phyloP scores from a whole-genome alignment of 1,140 invertebrate species.

The Drosophila pallidifrons region DNA sequence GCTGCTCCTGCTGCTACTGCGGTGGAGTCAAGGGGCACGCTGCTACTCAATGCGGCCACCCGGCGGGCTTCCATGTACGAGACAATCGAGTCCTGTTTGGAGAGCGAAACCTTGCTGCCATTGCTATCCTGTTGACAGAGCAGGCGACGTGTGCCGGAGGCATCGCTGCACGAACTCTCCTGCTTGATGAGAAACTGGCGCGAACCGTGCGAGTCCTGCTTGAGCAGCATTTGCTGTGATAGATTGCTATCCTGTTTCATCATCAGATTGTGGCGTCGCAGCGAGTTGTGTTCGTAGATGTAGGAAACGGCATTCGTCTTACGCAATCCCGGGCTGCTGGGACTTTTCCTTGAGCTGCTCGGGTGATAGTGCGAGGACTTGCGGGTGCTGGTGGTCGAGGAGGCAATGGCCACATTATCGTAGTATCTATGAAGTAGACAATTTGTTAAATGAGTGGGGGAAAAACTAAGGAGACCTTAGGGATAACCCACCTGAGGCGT shows the following conservation, averaged over 20 bases:
- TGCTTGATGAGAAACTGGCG: conserved; percentile 83
- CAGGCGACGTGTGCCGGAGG: conserved; percentile 71
- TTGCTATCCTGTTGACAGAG: conserved; percentile 84
- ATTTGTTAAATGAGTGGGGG: neutral
- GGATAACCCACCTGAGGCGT: conserved; percentile 88
- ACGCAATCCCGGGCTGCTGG: conserved; percentile 87
- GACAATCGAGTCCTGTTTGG: conserved; percentile 83
- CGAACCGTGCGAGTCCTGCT: conserved; percentile 84
- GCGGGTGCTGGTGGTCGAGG: conserved; percentile 92
- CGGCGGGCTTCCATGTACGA: conserved; percentile 82
- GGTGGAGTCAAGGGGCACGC: conserved; percentile 46
- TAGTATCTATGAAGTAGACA: conserved; percentile 85
- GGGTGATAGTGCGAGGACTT: conserved; percentile 93
- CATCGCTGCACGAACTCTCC: conserved; percentile 81
- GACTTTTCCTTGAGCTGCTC: conserved; percentile 88
- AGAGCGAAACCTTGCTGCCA: conserved; percentile 77
- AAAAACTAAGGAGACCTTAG: neutral
- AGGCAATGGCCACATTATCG: conserved; percentile 93
- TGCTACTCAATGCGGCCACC: conserved; percentile 33
- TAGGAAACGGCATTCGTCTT: conserved; percentile 90
- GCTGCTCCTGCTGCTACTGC: neutral
- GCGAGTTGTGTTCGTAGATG: conserved; percentile 87
- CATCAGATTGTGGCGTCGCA: conserved; percentile 79
- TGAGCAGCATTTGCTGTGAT: conserved; percentile 83
- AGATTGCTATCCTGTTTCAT: conserved; percentile 84